These are phyloP conservation scores for Takifugu ocellatus DNA, from an alignment of 2,797 vertebrate species.

Conservation along the genomic window DNA sequence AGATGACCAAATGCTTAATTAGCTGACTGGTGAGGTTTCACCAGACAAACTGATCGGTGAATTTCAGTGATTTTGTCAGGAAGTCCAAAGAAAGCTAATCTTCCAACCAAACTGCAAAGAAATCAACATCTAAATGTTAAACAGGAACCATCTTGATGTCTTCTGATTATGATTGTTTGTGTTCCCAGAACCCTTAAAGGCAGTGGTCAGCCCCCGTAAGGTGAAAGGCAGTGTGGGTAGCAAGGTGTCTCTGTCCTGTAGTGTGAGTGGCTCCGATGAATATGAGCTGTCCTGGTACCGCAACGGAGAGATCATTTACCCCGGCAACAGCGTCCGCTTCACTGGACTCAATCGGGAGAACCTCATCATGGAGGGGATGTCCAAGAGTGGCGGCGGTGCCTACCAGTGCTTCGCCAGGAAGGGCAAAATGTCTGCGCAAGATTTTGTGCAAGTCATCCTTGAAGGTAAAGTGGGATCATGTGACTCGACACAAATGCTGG, in stretches of 20 bases:
- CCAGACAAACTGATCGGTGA: no score
- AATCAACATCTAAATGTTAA: no score
- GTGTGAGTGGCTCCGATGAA: conserved; percentile 89
- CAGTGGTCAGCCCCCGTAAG: conserved; percentile 90
- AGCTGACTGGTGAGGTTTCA: no score
- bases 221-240: conserved; percentile 97
- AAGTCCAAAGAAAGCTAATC: no score
- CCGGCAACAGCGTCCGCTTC: conserved; percentile 90
- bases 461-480: conserved; percentile 79
- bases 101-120: no score
- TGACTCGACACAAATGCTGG: conserved; percentile 8
- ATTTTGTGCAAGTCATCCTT: conserved; percentile 93
- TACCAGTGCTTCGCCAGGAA: conserved; percentile 97
- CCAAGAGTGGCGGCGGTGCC: conserved; percentile 94
- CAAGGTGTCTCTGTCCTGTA: conserved; percentile 96
- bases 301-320: conserved; percentile 92
- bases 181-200: conserved; percentile 88
- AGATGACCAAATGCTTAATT: no score
- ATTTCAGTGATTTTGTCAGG: no score
- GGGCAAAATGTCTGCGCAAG: conserved; percentile 96
- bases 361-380: conserved; percentile 97
- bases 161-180: conserved; percentile 1
- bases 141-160: no score
- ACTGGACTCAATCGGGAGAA: conserved; percentile 88
- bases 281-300: conserved; percentile 96